phyloP scores from a whole-genome alignment of 92 coral and sea anemone species.

The Palythoa heliodiscus region DNA sequence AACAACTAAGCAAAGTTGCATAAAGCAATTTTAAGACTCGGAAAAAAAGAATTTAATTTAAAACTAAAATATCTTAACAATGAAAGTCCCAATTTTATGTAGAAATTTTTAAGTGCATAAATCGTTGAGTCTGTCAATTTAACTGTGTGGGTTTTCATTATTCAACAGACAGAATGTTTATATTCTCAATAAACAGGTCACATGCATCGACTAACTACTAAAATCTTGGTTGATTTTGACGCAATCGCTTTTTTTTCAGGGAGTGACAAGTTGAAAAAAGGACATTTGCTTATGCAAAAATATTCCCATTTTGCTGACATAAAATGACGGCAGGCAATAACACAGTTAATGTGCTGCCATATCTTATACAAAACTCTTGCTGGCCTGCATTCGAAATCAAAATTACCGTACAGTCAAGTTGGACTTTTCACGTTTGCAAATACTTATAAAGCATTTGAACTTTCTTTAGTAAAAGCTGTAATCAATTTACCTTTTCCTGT shows the following conservation, averaged over 20 bases:
- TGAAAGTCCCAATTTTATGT: not conserved
- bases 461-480: not conserved
- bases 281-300: not conserved
- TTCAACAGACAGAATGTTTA: constrained; percentile 3
- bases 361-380: not conserved
- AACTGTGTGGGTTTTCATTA: constrained; percentile 8
- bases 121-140: constrained; percentile 23
- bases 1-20: not conserved
- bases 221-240: constrained; percentile 6
- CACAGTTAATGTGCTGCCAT: not conserved
- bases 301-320: not conserved
- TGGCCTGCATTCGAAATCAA: constrained; percentile 2
- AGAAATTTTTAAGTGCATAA: constrained; percentile 13
- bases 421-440: not conserved
- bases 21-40: not conserved
- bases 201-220: not conserved
- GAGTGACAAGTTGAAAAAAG: not conserved
- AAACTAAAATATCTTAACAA: not conserved
- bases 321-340: not conserved
- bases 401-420: not conserved
- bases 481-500: constrained; percentile 84
- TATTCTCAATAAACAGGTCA: constrained; percentile 9
- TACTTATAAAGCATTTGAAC: not conserved
- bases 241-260: not conserved
- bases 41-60: not conserved